A percentile compares a stretch with the other conserved stretches of the same genome.
phyloP scores from a whole-genome alignment of 37 sponge, comb jelly and placozoan genomes.

The Petrosia ficiformis region DNA sequence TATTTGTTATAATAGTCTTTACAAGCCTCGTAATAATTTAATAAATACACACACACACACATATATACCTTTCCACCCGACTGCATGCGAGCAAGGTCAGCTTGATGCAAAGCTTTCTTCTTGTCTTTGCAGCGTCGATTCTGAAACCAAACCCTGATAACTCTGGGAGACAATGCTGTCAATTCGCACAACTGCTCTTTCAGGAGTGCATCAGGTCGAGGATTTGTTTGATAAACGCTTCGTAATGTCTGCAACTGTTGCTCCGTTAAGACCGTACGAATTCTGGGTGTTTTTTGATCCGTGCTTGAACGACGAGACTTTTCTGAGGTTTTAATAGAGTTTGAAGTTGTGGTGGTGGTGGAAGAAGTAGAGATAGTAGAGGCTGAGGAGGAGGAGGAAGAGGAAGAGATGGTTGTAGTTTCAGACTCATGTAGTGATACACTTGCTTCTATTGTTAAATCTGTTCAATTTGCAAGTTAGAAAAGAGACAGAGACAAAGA shows the following conservation, averaged over 20 bases:
- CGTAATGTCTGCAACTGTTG: constrained; percentile 84
- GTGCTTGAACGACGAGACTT: constrained; percentile 33
- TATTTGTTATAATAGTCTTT: too few relatives aligned
- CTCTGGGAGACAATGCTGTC: constrained; percentile 81
- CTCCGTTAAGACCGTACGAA: constrained; percentile 89
- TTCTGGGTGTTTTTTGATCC: constrained; percentile 79
- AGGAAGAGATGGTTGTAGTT: too few relatives aligned
- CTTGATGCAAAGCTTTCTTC: constrained; percentile 79
- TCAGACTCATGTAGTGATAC: too few relatives aligned
- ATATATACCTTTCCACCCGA: constrained; percentile 3
- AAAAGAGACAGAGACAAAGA: too few relatives aligned
- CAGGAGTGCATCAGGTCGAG: constrained; percentile 87
- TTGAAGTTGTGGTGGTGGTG: background rate
- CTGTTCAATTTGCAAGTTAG: too few relatives aligned
- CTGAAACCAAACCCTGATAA: constrained; percentile 97
- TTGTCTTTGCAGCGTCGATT: constrained; percentile 99
- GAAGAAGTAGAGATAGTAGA: background rate
- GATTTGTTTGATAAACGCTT: constrained; percentile 76
- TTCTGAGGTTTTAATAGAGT: background rate
- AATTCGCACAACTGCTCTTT: constrained; percentile 93
- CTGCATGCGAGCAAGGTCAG: constrained; percentile 16
- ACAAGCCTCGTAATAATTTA: too few relatives aligned
- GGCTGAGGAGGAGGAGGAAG: too few relatives aligned
- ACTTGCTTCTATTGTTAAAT: too few relatives aligned
- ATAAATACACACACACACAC: too few relatives aligned